Evolutionary conservation across 2,888 invertebrate species (phyloP).

Genomic region (Dicranocentrus wangi): DNA sequence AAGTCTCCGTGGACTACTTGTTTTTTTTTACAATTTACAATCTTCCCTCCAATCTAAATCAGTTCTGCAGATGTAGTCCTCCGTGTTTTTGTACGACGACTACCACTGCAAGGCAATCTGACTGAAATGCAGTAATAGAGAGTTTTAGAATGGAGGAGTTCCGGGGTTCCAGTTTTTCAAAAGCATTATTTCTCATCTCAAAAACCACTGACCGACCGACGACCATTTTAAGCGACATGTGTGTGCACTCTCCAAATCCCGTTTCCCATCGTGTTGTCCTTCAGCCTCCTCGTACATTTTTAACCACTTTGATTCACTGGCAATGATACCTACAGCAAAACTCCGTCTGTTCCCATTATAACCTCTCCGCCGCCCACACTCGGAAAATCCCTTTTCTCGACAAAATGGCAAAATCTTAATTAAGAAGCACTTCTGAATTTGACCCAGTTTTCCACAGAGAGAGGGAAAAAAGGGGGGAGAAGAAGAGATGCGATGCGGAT

Average conservation of each 20-base stretch:
- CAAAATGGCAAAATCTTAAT: conserved; percentile 58
- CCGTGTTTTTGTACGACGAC: too few relatives aligned
- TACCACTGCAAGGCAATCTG: conserved; percentile 48
- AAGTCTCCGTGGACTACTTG: conserved; percentile 59
- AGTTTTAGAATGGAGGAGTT: neutral
- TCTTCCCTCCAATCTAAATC: conserved; percentile 55
- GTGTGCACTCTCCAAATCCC: neutral
- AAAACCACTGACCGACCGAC: conserved; percentile 63
- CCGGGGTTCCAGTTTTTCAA: conserved; percentile 12
- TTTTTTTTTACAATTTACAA: conserved; percentile 56
- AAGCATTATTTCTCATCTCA: conserved; percentile 22
- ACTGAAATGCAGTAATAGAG: conserved; percentile 12
- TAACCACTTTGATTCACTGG: conserved; percentile 10
- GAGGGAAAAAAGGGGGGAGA: neutral
- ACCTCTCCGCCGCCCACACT: too few relatives aligned
- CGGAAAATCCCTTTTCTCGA: too few relatives aligned
- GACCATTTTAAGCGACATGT: conserved; percentile 53
- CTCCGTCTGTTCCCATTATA: too few relatives aligned
- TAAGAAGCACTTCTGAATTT: conserved; percentile 55
- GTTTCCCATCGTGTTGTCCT: neutral
- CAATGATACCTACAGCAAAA: neutral
- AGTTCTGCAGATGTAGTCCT: conserved; percentile 61
- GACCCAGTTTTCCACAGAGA: conserved; percentile 43
- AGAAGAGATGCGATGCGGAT: conserved; percentile 40
- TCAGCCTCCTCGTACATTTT: too few relatives aligned